These are phyloP conservation scores for Branchellion lobata DNA, from an alignment of 2,888 invertebrate species.

Conservation along the genomic window DNA sequence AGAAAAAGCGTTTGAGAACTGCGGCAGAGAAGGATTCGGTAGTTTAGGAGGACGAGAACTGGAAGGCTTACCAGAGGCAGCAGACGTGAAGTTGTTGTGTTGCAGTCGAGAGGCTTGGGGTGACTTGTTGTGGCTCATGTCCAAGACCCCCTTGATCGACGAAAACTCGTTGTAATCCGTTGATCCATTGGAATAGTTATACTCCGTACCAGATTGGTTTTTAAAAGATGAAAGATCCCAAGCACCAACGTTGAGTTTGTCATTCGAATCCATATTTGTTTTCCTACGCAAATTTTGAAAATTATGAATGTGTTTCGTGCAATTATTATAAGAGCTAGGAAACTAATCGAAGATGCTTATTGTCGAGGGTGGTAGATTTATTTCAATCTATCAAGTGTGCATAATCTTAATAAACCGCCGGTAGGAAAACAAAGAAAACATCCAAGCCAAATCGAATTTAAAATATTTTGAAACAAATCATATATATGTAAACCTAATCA, in stretches of 20 bases:
- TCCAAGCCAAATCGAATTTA: constrained; percentile 16
- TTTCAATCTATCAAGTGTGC: constrained; percentile 3
- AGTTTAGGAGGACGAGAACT: neutral
- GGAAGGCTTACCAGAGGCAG: neutral
- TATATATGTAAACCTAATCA: neutral
- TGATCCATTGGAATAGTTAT: constrained; percentile 6
- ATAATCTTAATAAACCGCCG: constrained; percentile 13
- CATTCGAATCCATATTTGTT: constrained; percentile 26
- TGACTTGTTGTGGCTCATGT: constrained; percentile 30
- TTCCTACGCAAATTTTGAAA: neutral
- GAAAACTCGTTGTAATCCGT: constrained; percentile 15
- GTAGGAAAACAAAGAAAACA: constrained; percentile 13
- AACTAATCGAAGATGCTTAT: neutral
- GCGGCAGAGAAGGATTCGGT: neutral
- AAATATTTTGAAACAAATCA: constrained; percentile 8
- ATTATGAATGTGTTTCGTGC: too few species aligned
- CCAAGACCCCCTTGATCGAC: constrained; percentile 24
- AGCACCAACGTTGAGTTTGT: constrained; percentile 10
- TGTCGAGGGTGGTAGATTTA: neutral
- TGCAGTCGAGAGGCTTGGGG: neutral
- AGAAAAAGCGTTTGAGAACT: neutral
- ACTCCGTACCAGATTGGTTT: neutral
- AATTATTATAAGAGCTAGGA: too few species aligned
- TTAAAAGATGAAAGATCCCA: constrained; percentile 27
- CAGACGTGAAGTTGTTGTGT: neutral